Evolutionary conservation across 2,113 vertebrate species (phyloP), one percentile per base, ranked within the genome.

Genomic region (Oncorhynchus mykiss): DNA sequence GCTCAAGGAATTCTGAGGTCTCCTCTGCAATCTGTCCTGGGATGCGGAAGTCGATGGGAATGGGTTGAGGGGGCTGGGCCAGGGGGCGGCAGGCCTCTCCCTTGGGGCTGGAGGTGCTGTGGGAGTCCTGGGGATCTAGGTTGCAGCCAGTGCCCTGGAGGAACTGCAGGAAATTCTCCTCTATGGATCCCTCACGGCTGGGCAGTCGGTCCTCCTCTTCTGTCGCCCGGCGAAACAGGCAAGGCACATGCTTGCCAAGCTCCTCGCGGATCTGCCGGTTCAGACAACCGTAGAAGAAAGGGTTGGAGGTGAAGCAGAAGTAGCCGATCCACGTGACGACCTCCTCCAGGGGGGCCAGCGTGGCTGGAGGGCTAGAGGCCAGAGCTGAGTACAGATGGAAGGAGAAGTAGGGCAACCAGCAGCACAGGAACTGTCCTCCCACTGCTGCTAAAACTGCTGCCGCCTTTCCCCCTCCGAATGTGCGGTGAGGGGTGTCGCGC

Each of bases 91-190:
- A 94, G 76, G 94, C 94, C 77, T 93, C 91, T 78, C 95, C 95
- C 85, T 93, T 95, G 7, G 96, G 95, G 80, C 94, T 95, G 73
- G 95, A 94, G 18, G 92, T 90, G 72, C 94, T 91, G 59, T 93
- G 92, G 72, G 93, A 93, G 59, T 92, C 94, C 62, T 91, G 95
- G 75, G 94, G 90, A 72, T 96, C 96, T 0, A 93, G 14, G 27
- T 94, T 91, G 80, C 96, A 97, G 49, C 93, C 97, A 0, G 97
- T 98, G 73, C 97, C 95, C 87, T 99, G 97, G 60, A 99, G 95
- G 91, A 99, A 99, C 93, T 99, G 98, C 4, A 98, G 93, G 78
- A 99, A 99, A 85, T 98, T 99, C 92, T 99, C 98, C 89, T 99
- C 97, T 22, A 99, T 98, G 86, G 98, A 99, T 51, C 95, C 98